Percentiles rank a stretch among this genome's conserved stretches.
These are phyloP conservation scores for Apodemia mormo DNA, from an alignment of 2,888 invertebrate species.

Conservation along the genomic window DNA sequence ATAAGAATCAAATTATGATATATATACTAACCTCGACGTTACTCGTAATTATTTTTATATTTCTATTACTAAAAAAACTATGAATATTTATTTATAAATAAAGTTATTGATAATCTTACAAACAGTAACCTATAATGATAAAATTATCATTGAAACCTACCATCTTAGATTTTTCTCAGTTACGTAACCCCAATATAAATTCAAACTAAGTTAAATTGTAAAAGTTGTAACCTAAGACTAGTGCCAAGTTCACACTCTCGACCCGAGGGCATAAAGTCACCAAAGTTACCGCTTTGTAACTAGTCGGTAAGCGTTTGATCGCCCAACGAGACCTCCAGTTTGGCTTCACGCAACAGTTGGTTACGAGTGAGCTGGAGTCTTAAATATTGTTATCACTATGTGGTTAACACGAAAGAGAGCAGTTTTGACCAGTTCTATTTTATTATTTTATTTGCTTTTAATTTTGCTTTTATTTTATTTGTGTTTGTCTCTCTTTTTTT, in stretches of 20 bases:
- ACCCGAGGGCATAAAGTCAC: conserved; percentile 30
- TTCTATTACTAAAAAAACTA: no score
- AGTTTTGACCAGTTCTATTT: not conserved
- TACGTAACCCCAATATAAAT: not conserved
- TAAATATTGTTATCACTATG: not conserved
- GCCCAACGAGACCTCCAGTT: conserved; percentile 1
- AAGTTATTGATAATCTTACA: no score
- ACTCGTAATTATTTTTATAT: no score
- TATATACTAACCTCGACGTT: no score
- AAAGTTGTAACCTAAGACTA: conserved; percentile 29
- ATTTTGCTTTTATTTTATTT: no score
- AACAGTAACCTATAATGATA: not conserved
- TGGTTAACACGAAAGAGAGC: not conserved
- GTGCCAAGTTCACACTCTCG: conserved; percentile 31
- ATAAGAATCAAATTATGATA: no score
- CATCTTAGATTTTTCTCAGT: not conserved
- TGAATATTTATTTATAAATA: no score
- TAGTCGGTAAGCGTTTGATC: conserved; percentile 25
- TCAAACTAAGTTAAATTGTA: conserved; percentile 18
- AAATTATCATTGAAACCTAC: not conserved
- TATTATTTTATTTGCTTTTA: no score
- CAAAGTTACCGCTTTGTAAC: conserved; percentile 29
- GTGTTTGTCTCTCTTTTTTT: no score
- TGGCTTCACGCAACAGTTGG: conserved; percentile 16
- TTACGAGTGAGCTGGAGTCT: not conserved